Base-by-base conservation (phyloP, 2,113 vertebrate genomes). In the human region DNA sequence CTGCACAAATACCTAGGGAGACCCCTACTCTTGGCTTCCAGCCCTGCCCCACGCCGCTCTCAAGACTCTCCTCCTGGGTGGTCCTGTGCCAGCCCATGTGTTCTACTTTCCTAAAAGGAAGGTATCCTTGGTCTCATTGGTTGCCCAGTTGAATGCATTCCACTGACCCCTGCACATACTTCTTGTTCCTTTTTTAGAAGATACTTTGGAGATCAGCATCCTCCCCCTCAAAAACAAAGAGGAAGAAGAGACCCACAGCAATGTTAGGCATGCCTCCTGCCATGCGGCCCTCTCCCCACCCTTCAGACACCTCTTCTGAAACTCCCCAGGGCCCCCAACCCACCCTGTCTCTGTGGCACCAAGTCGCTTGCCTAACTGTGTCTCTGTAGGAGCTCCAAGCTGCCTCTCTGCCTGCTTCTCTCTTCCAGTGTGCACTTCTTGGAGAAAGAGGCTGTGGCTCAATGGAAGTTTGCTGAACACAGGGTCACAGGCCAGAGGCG, bases 101-200 rank as follows among this genome's bases (percentile, higher is more conserved):
- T 23, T 61, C 70, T 25, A 10, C 55, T 93, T 88, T n/a, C 50
- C 80, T 73, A n/a, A 30, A 89, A 94, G 64, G 61, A 20, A 66
- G 2, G 64, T 64, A 6, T 70, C 48, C 45, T 93, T 50, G 30
- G 59, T 61, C 68, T 81, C 32, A n/a, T n/a, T 6, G 2, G 35
- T 40, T 78, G 30, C 79, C 2, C 27, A 32, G 27, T 32, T 64
- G 12, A 25, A 2, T 38, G 22, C 20, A 79, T 81, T 32, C 27
- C 48, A 55, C 27, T 68, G 35, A 25, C 23, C 17, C 52, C 48
- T 52, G 57, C 66, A 35, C 5, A 50, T 43, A 30, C 23, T 30
- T 14, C 72, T 12, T 4, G 5, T 45, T 55, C 57, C 38, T 96
- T 70, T 70, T 91, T 52, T 79, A 32, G 76, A 59, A 90, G 45